Evolutionary conservation across 2,113 vertebrate species (phyloP).

Genomic region (Erpornis zantholeuca): DNA sequence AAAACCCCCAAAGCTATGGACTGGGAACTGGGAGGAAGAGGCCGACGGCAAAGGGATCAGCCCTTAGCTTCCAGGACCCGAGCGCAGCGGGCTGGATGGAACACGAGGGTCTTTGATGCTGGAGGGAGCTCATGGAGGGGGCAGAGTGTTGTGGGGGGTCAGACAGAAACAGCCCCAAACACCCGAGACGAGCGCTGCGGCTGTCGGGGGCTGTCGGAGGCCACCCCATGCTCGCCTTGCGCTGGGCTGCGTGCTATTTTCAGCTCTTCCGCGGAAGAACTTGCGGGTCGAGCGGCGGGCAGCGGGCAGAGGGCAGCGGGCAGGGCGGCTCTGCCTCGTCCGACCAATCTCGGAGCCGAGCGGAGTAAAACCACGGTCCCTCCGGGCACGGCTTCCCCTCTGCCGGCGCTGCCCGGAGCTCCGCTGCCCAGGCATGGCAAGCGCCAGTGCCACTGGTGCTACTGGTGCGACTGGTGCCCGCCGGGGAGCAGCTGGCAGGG

Average conservation of each 20-base stretch:
- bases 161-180: background rate
- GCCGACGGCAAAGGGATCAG: background rate
- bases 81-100: fast-evolving
- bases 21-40: background rate
- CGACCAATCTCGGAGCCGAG: background rate
- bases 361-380: background rate
- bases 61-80: background rate
- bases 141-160: background rate
- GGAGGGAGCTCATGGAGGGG: background rate
- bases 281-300: background rate
- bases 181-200: background rate
- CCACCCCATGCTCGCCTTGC: background rate
- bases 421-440: background rate
- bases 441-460: background rate
- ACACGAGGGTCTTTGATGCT: background rate
- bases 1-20: background rate
- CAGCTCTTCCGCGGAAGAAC: background rate
- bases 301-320: background rate
- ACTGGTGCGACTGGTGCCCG: background rate
- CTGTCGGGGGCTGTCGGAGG: background rate
- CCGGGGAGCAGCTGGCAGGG: background rate
- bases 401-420: background rate
- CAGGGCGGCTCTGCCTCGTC: background rate
- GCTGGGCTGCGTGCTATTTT: background rate
- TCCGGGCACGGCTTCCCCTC: background rate